phyloP scores from a whole-genome alignment of 2,113 vertebrate species.

The Pelusios castaneus region DNA sequence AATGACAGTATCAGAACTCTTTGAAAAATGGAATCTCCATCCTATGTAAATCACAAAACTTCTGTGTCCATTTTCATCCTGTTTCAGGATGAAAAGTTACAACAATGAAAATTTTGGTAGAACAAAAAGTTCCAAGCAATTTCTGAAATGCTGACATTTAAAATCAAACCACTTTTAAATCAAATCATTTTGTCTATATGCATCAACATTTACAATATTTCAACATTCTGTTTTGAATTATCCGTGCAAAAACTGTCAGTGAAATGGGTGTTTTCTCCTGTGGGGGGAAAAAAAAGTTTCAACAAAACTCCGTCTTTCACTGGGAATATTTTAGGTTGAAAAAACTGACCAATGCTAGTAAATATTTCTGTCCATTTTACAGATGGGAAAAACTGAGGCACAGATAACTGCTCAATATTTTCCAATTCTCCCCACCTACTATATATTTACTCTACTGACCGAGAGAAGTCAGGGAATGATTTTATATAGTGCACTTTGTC shows the following conservation, averaged over 20 bases:
- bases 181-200: neutral
- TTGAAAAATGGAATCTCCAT: constrained; percentile 61
- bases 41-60: constrained; percentile 68
- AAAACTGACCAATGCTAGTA: neutral
- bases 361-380: neutral
- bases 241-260: neutral
- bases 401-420: neutral
- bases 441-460: neutral
- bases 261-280: neutral
- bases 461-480: neutral
- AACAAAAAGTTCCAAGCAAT: constrained; percentile 59
- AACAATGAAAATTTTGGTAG: constrained; percentile 44
- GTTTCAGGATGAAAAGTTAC: constrained; percentile 70
- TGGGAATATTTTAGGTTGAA: neutral
- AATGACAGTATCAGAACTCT: constrained; percentile 67
- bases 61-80: constrained; percentile 74
- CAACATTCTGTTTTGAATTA: constrained; percentile 35
- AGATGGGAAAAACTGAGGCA: accelerated
- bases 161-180: constrained; percentile 40
- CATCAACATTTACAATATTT: constrained; percentile 31
- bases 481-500: neutral
- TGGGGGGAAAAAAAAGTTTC: neutral
- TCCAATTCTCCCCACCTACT: neutral
- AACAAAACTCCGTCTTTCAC: neutral
- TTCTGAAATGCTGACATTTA: constrained; percentile 43